These are phyloP conservation scores for Theretra japonica DNA, from an alignment of 2,888 invertebrate genomes.

Conservation along the genomic window DNA sequence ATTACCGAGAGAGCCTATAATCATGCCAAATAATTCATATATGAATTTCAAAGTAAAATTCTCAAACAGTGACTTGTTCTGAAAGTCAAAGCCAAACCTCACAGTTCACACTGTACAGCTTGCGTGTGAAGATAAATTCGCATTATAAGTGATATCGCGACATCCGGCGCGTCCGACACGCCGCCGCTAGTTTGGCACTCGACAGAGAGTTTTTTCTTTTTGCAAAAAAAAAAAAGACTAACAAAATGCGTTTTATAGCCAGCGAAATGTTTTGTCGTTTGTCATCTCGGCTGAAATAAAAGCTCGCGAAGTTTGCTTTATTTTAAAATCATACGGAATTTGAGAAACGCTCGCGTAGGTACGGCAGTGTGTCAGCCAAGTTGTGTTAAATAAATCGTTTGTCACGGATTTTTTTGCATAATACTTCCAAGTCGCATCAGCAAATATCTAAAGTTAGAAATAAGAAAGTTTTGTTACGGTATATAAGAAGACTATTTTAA, in stretches of 20 bases:
- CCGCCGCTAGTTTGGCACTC: slow-evolving; percentile 19
- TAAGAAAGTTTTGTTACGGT: too few relatives aligned
- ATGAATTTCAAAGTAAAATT: too few relatives aligned
- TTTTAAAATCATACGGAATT: slow-evolving; percentile 16
- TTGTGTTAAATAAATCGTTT: not conserved
- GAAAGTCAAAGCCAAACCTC: too few relatives aligned
- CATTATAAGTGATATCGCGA: not conserved
- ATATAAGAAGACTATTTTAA: too few relatives aligned
- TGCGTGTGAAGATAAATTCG: not conserved
- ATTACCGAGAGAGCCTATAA: too few relatives aligned
- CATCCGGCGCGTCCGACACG: slow-evolving; percentile 11
- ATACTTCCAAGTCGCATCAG: too few relatives aligned
- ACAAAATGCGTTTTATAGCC: slow-evolving; percentile 15
- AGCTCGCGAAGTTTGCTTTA: slow-evolving; percentile 11
- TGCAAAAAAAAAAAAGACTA: not conserved
- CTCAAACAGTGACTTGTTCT: too few relatives aligned
- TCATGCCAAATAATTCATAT: too few relatives aligned
- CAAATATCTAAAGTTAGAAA: too few relatives aligned
- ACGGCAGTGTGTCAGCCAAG: not conserved
- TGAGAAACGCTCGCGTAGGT: not conserved
- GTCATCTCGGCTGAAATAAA: slow-evolving; percentile 19
- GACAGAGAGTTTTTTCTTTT: not conserved
- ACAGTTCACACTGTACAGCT: not conserved
- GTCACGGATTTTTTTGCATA: too few relatives aligned
- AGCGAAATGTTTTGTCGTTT: slow-evolving; percentile 24